Percentiles rank a stretch among this genome's conserved stretches.
These are phyloP conservation scores for Orchesella flavescens DNA, from an alignment of 2,888 invertebrate genomes.

Conservation along the genomic window DNA sequence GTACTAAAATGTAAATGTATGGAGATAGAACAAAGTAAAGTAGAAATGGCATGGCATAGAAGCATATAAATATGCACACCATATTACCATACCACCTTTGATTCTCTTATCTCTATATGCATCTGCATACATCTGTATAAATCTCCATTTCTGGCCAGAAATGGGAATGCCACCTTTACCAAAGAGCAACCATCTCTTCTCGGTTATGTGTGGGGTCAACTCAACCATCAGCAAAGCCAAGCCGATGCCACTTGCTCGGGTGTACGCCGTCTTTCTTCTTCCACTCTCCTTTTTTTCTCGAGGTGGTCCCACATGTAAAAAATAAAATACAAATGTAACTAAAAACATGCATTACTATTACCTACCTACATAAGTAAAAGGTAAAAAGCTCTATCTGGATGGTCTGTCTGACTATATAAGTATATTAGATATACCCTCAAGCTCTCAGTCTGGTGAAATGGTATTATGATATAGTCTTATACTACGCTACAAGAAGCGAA, in stretches of 20 bases:
- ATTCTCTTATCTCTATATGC: too few species aligned
- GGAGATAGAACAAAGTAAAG: too few species aligned
- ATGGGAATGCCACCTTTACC: too few species aligned
- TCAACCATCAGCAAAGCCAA: constrained; percentile 27
- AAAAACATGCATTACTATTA: not conserved
- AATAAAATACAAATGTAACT: constrained; percentile 6
- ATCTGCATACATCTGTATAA: too few species aligned
- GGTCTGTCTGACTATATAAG: too few species aligned
- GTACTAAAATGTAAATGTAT: not conserved
- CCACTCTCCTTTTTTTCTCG: not conserved
- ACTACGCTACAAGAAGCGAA: too few species aligned
- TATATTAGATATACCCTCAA: not conserved
- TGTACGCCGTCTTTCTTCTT: constrained; percentile 12
- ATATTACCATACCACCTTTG: too few species aligned
- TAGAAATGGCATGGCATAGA: too few species aligned
- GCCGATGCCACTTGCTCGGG: not conserved
- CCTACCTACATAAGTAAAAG: not conserved
- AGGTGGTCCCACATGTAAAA: constrained; percentile 34
- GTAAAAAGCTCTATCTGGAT: not conserved
- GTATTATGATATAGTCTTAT: too few species aligned
- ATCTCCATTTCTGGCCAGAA: too few species aligned
- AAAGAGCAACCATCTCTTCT: constrained; percentile 37
- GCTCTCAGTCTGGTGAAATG: too few species aligned
- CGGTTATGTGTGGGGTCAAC: constrained; percentile 45
- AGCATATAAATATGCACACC: too few species aligned